phyloP scores from a whole-genome alignment of 2,797 vertebrate genomes.

The Argya squamiceps region DNA sequence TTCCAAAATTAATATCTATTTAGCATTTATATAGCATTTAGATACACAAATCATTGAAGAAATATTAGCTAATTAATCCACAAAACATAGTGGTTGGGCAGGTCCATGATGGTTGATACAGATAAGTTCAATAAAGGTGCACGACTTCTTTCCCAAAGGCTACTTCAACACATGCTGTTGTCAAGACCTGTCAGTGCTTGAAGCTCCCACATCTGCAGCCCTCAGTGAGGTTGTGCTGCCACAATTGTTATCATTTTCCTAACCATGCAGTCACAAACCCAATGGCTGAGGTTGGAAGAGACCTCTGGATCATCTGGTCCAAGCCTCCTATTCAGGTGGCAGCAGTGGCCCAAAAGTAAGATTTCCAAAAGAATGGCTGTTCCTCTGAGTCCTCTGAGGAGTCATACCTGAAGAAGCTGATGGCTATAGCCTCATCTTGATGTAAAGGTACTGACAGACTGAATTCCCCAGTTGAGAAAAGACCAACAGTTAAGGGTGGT shows the following conservation, averaged over 20 bases:
- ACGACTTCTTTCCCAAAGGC: not conserved
- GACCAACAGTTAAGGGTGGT: not conserved
- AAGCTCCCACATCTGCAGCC: not conserved
- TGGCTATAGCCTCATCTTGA: not conserved
- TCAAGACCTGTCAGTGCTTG: accelerated
- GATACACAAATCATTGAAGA: not conserved
- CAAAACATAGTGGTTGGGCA: not conserved
- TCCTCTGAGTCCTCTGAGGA: not conserved
- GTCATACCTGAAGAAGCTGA: not conserved
- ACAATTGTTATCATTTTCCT: not conserved
- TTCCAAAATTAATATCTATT: not conserved
- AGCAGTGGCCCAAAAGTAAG: not conserved
- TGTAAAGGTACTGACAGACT: not conserved
- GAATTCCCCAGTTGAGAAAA: not conserved
- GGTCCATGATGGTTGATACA: not conserved
- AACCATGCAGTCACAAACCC: not conserved
- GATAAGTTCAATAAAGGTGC: not conserved
- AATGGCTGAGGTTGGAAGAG: not conserved
- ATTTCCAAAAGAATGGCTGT: not conserved
- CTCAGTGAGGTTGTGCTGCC: not conserved
- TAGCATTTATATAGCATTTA: conserved; percentile 27
- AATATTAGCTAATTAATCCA: not conserved
- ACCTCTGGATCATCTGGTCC: not conserved
- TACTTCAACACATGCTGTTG: not conserved
- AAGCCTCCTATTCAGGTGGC: not conserved